Evolutionary conservation across 2,113 vertebrate species (phyloP).

Genomic region (Mobula birostris): DNA sequence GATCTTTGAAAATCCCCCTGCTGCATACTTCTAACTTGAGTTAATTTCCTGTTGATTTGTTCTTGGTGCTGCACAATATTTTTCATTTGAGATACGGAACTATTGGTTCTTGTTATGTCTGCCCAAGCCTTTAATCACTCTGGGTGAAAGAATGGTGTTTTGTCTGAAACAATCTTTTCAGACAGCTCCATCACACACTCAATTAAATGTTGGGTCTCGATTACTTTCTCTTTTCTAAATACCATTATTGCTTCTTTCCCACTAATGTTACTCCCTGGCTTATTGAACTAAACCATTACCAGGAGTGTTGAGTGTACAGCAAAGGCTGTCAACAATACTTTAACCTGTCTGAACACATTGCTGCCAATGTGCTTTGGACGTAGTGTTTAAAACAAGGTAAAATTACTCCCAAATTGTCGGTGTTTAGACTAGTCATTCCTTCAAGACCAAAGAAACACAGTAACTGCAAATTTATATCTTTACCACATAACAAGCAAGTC

Average conservation of each 20-base stretch:
- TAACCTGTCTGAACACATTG: not conserved
- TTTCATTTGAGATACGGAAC: not conserved
- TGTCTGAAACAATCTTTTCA: slow-evolving; percentile 11
- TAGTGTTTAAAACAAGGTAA: not conserved
- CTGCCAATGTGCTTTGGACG: not conserved
- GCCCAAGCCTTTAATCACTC: not conserved
- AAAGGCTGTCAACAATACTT: slow-evolving; percentile 18
- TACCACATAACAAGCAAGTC: not conserved
- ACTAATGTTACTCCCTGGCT: not conserved
- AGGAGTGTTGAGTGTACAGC: not conserved
- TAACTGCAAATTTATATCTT: not conserved
- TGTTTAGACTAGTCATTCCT: not conserved
- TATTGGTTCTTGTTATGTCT: slow-evolving; percentile 9
- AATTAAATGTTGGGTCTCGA: not conserved
- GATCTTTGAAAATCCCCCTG: not conserved
- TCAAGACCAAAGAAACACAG: not conserved
- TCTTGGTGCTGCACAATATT: not conserved
- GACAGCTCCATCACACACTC: not conserved
- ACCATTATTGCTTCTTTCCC: not conserved
- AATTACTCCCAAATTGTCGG: not conserved
- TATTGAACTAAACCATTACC: not conserved
- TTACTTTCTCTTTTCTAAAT: not conserved
- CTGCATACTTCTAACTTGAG: not conserved
- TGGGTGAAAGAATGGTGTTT: not conserved
- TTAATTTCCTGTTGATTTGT: not conserved